Conservation (phyloP, 2,113 vertebrate species). For the Poeciliopsis prolifica region DNA sequence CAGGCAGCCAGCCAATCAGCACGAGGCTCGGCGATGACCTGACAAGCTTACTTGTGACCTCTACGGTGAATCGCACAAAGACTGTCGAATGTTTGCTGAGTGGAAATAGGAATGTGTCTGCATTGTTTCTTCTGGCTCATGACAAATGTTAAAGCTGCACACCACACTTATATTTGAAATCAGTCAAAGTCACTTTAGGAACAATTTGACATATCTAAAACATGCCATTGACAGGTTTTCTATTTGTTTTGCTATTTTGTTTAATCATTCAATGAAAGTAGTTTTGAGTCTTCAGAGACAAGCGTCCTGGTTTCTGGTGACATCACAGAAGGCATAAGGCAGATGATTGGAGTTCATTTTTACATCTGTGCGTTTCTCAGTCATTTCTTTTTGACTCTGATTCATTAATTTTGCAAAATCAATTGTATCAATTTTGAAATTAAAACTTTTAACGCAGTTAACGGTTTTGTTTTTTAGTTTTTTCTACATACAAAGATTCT, state of each 20-base stretch:
- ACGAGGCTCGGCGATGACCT: slow-evolving; percentile 48
- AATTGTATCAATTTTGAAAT: too few species aligned
- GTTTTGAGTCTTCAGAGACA: background rate
- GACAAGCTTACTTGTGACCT: slow-evolving; percentile 64
- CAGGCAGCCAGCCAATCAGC: slow-evolving; percentile 65
- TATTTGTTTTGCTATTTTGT: background rate
- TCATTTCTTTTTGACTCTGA: too few species aligned
- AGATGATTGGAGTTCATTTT: background rate
- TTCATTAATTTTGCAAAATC: too few species aligned
- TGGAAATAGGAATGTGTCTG: slow-evolving; percentile 30
- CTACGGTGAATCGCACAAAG: slow-evolving; percentile 62
- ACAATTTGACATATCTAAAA: background rate
- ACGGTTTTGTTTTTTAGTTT: too few species aligned
- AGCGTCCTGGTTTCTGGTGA: background rate
- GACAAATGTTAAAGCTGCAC: slow-evolving; percentile 21
- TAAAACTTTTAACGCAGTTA: too few species aligned
- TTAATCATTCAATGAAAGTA: background rate
- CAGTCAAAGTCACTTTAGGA: background rate
- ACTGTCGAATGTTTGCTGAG: slow-evolving; percentile 28
- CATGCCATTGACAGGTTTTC: background rate
- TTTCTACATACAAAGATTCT: too few species aligned
- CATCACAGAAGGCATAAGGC: background rate
- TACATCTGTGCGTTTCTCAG: too few species aligned
- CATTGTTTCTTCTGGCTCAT: slow-evolving; percentile 26
- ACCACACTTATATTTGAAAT: background rate